Percentiles rank a stretch among this genome's conserved stretches.
Evolutionary conservation across 1,140 invertebrate species (phyloP).

Genomic region (Drosophila sucinea): DNA sequence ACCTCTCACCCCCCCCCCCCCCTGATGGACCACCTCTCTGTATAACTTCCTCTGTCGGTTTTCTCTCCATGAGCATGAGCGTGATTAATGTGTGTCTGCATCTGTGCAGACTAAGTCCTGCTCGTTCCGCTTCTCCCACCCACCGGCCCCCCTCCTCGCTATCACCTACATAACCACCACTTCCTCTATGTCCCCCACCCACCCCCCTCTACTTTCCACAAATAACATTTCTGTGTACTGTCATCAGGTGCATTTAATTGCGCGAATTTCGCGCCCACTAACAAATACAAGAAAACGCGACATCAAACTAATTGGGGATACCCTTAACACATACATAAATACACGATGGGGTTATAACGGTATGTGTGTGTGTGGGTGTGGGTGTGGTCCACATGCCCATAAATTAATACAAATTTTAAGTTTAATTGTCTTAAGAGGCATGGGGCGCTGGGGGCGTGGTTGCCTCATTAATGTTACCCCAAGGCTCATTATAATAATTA

Average conservation of each 20-base stretch:
- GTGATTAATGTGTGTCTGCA: constrained; percentile 71
- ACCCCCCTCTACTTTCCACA: not conserved
- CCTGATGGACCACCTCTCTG: too few relatives aligned
- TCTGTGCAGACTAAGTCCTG: constrained; percentile 24
- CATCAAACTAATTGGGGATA: constrained; percentile 56
- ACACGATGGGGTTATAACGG: not conserved
- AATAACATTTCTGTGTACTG: constrained; percentile 18
- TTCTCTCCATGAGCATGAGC: constrained; percentile 25
- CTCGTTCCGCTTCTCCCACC: not conserved
- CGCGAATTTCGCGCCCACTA: constrained; percentile 72
- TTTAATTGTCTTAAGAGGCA: constrained; percentile 66
- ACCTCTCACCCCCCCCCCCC: not conserved
- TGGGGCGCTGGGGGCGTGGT: not conserved
- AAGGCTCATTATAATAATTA: constrained; percentile 78
- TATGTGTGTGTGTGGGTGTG: not conserved
- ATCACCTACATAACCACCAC: too few relatives aligned
- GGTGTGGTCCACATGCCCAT: constrained; percentile 57
- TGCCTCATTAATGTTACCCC: constrained; percentile 66
- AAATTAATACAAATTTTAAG: constrained; percentile 76
- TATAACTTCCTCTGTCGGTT: not conserved
- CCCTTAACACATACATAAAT: constrained; percentile 51
- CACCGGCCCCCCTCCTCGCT: not conserved
- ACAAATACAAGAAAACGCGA: constrained; percentile 38
- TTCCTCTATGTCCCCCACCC: not conserved
- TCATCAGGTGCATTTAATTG: constrained; percentile 82